Evolutionary conservation across 2,113 vertebrate species (phyloP).

Genomic region (Perccottus glenii): DNA sequence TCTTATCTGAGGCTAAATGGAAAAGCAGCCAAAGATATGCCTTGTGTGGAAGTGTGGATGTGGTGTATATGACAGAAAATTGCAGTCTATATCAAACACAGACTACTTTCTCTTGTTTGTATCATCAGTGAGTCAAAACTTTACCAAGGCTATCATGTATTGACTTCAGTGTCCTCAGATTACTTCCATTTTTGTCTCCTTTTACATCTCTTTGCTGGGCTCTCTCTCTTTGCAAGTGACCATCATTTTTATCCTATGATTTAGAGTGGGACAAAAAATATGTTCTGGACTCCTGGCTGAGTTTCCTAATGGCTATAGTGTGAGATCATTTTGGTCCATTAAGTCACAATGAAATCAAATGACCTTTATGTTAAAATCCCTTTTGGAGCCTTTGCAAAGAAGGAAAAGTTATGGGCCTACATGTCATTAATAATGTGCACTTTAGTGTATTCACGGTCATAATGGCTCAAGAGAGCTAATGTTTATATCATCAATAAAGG

Average conservation of each 20-base stretch:
- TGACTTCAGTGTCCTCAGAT: background rate
- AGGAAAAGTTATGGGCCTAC: constrained; percentile 22
- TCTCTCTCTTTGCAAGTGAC: background rate
- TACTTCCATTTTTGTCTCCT: background rate
- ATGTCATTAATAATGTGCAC: constrained; percentile 23
- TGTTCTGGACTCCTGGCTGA: constrained; percentile 23
- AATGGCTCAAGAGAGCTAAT: constrained; percentile 32
- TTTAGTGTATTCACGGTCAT: constrained; percentile 2
- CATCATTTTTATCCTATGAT: constrained; percentile 9
- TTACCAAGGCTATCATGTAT: background rate
- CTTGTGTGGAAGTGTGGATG: too few relatives aligned
- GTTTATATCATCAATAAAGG: constrained; percentile 33
- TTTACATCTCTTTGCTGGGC: constrained; percentile 1
- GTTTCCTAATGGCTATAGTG: constrained; percentile 29
- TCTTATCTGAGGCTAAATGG: too few relatives aligned
- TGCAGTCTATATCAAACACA: too few relatives aligned
- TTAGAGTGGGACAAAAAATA: constrained; percentile 21
- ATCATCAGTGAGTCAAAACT: constrained; percentile 1
- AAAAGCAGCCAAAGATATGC: too few relatives aligned
- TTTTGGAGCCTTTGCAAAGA: constrained; percentile 11
- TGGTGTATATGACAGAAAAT: too few relatives aligned
- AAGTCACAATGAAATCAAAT: constrained; percentile 53
- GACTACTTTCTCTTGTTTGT: too few relatives aligned
- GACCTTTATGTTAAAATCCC: constrained; percentile 38
- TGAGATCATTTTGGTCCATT: constrained; percentile 56